These are phyloP conservation scores for Listronotus oregonensis DNA, from an alignment of 1,140 invertebrate genomes.

Conservation along the genomic window DNA sequence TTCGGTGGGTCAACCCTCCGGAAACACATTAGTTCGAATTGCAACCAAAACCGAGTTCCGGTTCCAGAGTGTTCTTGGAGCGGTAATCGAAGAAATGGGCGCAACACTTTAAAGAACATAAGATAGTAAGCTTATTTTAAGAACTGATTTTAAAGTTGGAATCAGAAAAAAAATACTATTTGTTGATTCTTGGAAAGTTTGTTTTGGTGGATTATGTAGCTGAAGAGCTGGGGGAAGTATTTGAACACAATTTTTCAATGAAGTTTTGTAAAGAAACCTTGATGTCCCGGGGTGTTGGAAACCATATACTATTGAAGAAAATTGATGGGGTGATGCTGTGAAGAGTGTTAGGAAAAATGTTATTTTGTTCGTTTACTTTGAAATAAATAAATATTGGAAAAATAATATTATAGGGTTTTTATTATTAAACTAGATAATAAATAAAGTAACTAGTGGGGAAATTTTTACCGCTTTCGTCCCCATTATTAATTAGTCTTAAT, in stretches of 20 bases:
- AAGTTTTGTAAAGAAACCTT: conserved; percentile 15
- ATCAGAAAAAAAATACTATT: conserved; percentile 18
- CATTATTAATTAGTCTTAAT: too few relatives aligned
- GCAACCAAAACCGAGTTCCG: conserved; percentile 21
- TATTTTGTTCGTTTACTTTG: conserved; percentile 33
- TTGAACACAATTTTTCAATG: conserved; percentile 20
- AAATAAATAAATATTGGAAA: conserved; percentile 3
- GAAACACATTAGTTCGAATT: conserved; percentile 23
- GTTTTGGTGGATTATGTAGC: conserved; percentile 22
- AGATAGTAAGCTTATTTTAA: conserved; percentile 26
- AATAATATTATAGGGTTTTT: too few relatives aligned
- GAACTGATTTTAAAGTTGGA: conserved; percentile 27
- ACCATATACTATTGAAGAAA: conserved; percentile 29
- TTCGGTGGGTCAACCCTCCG: conserved; percentile 26
- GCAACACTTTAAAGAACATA: conserved; percentile 28
- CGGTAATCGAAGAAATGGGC: conserved; percentile 22
- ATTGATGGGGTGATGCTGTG: conserved; percentile 26
- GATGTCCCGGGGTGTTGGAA: conserved; percentile 21
- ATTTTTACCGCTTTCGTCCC: too few relatives aligned
- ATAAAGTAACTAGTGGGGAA: too few relatives aligned
- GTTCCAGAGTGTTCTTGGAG: conserved; percentile 18
- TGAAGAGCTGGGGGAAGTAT: conserved; percentile 30
- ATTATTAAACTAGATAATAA: too few relatives aligned
- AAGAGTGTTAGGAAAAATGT: conserved; percentile 32
- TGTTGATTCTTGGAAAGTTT: conserved; percentile 30